These are phyloP conservation scores for Agonopterix heracliana DNA, from an alignment of 2,888 invertebrate genomes.

Conservation along the genomic window DNA sequence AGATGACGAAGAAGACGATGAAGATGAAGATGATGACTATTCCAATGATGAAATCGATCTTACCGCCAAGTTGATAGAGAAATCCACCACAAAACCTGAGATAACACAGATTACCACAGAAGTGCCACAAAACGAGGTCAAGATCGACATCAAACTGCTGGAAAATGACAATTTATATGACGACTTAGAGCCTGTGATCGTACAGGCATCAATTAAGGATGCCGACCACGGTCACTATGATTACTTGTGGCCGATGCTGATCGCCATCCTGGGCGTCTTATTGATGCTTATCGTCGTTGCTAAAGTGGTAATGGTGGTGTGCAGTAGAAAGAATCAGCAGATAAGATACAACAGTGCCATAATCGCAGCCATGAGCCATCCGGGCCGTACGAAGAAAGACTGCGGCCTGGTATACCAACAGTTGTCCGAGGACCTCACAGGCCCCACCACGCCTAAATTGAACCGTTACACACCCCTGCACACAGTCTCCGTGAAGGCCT, in stretches of 20 bases:
- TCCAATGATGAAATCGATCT: slow-evolving; percentile 55
- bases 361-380: slow-evolving; percentile 72
- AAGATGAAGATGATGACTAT: slow-evolving; percentile 44
- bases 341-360: slow-evolving; percentile 71
- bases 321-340: slow-evolving; percentile 51
- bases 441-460: slow-evolving; percentile 81
- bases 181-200: slow-evolving; percentile 41
- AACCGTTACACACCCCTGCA: slow-evolving; percentile 79
- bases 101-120: slow-evolving; percentile 12
- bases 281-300: slow-evolving; percentile 71
- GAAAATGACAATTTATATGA: slow-evolving; percentile 47
- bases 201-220: slow-evolving; percentile 48
- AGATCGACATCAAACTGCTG: slow-evolving; percentile 51
- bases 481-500: slow-evolving; percentile 59
- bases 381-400: slow-evolving; percentile 78
- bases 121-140: slow-evolving; percentile 23
- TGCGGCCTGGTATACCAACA: slow-evolving; percentile 87
- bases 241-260: slow-evolving; percentile 76
- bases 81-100: slow-evolving; percentile 19
- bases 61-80: slow-evolving; percentile 56
- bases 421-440: slow-evolving; percentile 84
- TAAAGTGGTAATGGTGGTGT: slow-evolving; percentile 66
- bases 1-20: slow-evolving; percentile 50
- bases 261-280: slow-evolving; percentile 75
- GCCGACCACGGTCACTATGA: slow-evolving; percentile 64